A percentile compares a stretch with the other conserved stretches of the same genome.
Conservation (phyloP, 2,797 vertebrate species). For the Emydoidea blandingii region DNA sequence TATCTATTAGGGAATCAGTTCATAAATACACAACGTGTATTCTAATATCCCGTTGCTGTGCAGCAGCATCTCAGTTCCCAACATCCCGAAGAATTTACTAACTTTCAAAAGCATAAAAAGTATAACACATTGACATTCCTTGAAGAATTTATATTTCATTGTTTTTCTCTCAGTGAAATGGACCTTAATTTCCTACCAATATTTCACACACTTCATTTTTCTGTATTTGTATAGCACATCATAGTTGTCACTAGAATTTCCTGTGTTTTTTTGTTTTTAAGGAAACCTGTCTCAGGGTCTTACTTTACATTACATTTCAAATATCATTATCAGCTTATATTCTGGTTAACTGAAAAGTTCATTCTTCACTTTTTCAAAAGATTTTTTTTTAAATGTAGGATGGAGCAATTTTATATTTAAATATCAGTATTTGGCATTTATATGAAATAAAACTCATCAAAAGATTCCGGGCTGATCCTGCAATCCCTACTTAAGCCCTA, state of each 20-base stretch:
- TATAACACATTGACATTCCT: slow-evolving; percentile 6
- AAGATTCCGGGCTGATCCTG: background rate
- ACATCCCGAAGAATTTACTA: slow-evolving; percentile 46
- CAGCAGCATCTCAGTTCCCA: slow-evolving; percentile 42
- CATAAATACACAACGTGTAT: slow-evolving; percentile 47
- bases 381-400: background rate
- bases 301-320: background rate
- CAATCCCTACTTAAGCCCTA: slow-evolving; percentile 28
- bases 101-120: slow-evolving; percentile 46
- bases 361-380: background rate
- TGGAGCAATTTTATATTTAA: background rate
- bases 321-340: background rate
- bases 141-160: slow-evolving; percentile 56
- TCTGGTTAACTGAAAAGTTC: background rate
- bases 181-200: background rate
- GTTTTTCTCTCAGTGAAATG: background rate
- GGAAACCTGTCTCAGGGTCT: background rate
- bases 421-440: background rate
- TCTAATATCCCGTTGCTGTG: background rate
- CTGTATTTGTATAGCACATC: background rate
- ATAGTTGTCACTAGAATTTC: background rate
- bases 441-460: background rate
- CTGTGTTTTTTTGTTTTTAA: background rate
- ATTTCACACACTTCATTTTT: background rate
- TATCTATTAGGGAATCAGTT: slow-evolving; percentile 53